Evolutionary conservation across 2,113 vertebrate species (phyloP), one percentile per base, ranked within the genome.

Genomic region (Fulmarus glacialis): DNA sequence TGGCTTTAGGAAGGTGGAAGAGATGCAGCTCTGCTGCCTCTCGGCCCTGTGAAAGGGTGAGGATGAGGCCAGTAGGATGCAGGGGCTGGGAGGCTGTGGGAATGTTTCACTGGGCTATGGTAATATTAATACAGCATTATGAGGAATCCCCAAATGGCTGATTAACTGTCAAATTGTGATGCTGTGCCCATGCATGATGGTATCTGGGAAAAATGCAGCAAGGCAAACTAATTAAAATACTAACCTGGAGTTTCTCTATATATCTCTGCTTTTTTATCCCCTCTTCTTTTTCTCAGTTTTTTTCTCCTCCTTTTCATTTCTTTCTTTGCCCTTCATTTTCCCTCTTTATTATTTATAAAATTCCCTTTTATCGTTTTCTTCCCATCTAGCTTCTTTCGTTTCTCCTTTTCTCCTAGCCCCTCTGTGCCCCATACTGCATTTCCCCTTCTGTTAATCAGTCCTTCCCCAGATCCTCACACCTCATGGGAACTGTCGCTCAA

Each of bases 71-170:
- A 56, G 16, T 24, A 38, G 26, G 34, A 72, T 27, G 34, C 58
- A 34, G 72, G 45, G 80, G 34, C 53, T 60, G 36, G 15, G 26
- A 91, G 15, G 16, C 22, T 67, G 11, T 43, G 52, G 40, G 30
- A 59, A 86, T n/a, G 66, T 74, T 80, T 72, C 36, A 15, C 15
- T 0, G 2, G 0, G 0, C 36, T 43, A 1, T 26, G 20, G 12
- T 64, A n/a, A 53, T 73, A 64, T 53, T 73, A 73, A 77, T 26
- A 58, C 27, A 71, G 58, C 21, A 32, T 81, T 80, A 52, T 50
- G n/a, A 81, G 68, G 34, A 93, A 68, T 70, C 22, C 50, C 59
- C 15, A 64, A 53, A 66, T 16, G 55, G 62, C 15, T 80, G 75
- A 83, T 80, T 66, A 77, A 70, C 19, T 83, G n/a, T 45, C 67